Evolutionary conservation across 2,113 vertebrate genomes (phyloP).

Genomic region (Centropristis striata): DNA sequence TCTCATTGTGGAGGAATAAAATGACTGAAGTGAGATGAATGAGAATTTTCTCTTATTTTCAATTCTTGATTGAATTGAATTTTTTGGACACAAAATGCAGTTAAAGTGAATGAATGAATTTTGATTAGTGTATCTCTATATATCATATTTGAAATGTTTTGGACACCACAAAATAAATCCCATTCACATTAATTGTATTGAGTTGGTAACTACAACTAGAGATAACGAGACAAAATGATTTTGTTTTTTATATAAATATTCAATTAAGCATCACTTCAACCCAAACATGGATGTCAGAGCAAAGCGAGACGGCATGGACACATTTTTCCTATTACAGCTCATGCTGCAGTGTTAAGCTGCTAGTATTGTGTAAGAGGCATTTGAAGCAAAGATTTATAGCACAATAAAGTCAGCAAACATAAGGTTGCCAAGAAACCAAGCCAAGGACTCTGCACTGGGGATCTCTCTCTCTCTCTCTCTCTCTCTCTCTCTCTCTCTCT

Average conservation of each 20-base stretch:
- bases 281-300: background rate
- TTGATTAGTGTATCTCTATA: background rate
- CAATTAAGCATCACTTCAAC: slow-evolving; percentile 10
- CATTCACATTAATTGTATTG: background rate
- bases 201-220: background rate
- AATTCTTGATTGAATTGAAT: too few species aligned
- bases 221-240: background rate
- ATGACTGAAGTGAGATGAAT: too few species aligned
- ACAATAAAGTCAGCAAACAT: slow-evolving; percentile 56
- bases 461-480: slow-evolving; percentile 2
- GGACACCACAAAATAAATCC: background rate
- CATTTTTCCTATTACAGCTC: background rate
- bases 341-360: background rate
- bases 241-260: too few species aligned
- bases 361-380: slow-evolving; percentile 3
- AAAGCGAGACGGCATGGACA: background rate
- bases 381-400: slow-evolving; percentile 28
- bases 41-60: too few species aligned
- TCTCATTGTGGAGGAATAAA: too few species aligned
- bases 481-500: background rate
- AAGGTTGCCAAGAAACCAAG: slow-evolving; percentile 26
- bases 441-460: background rate
- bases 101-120: too few species aligned
- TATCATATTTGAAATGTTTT: background rate
- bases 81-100: too few species aligned